Percentiles rank a stretch among this genome's conserved stretches.
Conservation (phyloP, 2,888 invertebrate genomes). For the Limnephilus marmoratus region DNA sequence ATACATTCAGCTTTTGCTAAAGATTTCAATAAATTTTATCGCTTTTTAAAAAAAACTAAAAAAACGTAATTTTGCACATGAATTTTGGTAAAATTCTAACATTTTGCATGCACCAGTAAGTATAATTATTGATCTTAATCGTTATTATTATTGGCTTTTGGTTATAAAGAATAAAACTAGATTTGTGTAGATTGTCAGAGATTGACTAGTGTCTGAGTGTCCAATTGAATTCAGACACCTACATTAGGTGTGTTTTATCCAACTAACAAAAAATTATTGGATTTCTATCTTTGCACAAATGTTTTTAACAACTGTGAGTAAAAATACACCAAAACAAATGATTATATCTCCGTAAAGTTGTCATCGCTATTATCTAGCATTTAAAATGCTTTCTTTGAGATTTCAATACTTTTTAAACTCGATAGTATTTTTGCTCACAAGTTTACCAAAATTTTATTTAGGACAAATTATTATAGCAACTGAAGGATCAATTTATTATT, state of each 20-base stretch:
- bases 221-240: conserved; percentile 24
- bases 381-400: no score
- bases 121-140: background rate
- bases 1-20: background rate
- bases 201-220: conserved; percentile 17
- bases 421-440: background rate
- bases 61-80: conserved; percentile 11
- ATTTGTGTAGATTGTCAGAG: conserved; percentile 33
- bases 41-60: background rate
- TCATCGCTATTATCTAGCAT: no score
- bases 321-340: background rate
- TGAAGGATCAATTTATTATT: conserved; percentile 17
- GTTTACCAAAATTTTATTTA: conserved; percentile 8
- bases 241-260: conserved; percentile 33
- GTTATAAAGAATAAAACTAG: conserved; percentile 26
- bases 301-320: background rate
- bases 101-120: conserved; percentile 34
- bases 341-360: background rate
- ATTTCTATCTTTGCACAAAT: conserved; percentile 29
- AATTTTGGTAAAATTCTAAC: conserved; percentile 9
- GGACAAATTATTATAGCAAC: conserved; percentile 20
- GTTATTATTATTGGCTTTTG: conserved; percentile 32
- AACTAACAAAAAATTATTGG: conserved; percentile 27
- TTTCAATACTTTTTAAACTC: background rate
- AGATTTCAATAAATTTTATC: conserved; percentile 15